Evolutionary conservation across 2,113 vertebrate species (phyloP).

Genomic region (Hydropotes inermis): DNA sequence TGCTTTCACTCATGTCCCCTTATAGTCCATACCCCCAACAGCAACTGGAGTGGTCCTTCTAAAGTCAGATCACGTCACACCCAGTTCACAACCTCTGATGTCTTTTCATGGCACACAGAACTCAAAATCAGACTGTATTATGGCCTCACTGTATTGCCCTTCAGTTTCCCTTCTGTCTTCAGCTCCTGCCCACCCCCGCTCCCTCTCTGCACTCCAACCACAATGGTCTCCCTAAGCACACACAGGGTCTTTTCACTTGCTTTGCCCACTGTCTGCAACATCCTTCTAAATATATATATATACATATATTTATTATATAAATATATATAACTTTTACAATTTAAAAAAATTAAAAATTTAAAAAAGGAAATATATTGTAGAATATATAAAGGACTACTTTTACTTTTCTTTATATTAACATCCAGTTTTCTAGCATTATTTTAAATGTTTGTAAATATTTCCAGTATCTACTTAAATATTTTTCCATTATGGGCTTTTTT

Average conservation of each 20-base stretch:
- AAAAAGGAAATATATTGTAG: neutral
- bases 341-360: neutral
- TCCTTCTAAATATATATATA: neutral
- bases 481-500: neutral
- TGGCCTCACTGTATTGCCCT: neutral
- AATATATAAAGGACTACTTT: neutral
- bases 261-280: neutral
- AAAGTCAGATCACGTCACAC: neutral
- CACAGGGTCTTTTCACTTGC: neutral
- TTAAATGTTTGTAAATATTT: neutral
- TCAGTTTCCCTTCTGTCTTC: neutral
- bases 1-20: neutral
- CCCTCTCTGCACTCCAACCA: too few relatives aligned
- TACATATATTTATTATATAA: neutral
- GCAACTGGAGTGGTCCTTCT: neutral
- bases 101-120: neutral
- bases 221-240: neutral
- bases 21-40: neutral
- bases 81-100: too few relatives aligned
- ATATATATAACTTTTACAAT: neutral
- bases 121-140: neutral
- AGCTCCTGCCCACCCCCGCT: fast-evolving
- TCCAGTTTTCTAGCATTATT: neutral
- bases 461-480: neutral
- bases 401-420: neutral